These are phyloP conservation scores for Candidula unifasciata DNA, from an alignment of 2,888 invertebrate genomes.

Conservation along the genomic window DNA sequence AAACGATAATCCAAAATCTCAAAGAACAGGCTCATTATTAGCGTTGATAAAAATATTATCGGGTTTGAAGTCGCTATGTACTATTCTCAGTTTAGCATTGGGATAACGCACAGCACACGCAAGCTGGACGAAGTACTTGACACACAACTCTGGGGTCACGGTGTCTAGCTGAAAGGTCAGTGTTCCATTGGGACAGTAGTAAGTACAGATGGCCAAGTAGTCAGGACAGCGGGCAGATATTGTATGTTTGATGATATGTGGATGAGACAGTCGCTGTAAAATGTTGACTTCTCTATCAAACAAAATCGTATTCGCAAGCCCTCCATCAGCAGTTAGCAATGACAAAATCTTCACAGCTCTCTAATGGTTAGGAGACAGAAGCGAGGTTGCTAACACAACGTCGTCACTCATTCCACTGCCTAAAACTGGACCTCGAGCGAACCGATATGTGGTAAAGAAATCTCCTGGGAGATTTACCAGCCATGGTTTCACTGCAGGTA, in stretches of 20 bases:
- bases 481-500: neutral
- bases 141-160: neutral
- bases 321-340: neutral
- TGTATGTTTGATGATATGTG: neutral
- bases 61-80: no score
- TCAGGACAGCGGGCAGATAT: neutral
- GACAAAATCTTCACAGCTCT: constrained; percentile 19
- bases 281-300: neutral
- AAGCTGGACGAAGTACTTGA: neutral
- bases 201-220: neutral
- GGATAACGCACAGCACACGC: constrained; percentile 23
- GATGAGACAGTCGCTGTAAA: neutral
- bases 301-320: neutral
- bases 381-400: neutral
- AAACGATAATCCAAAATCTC: no score
- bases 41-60: no score
- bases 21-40: no score
- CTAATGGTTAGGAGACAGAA: neutral
- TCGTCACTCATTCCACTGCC: constrained; percentile 12
- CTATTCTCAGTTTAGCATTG: no score
- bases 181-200: constrained; percentile 3
- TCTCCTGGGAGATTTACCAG: neutral
- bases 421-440: neutral
- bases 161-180: neutral
- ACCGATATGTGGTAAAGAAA: neutral